Evolutionary conservation across 2,113 vertebrate genomes (phyloP).

Genomic region (Mus musculus): GRCm39 chr19:15324501-15325000

Average conservation of each 20-base stretch:
- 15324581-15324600: not conserved
- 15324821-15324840: not conserved
- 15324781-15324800: not conserved
- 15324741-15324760: not conserved
- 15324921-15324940: not conserved
- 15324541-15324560: not conserved
- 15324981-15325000: not conserved
- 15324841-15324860: not conserved
- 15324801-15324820: not conserved
- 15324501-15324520: not conserved
- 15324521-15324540: not conserved
- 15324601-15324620: not conserved
- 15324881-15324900: not conserved
- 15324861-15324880: not conserved
- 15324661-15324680: not conserved
- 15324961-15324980: not conserved
- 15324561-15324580: not conserved
- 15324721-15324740: not conserved
- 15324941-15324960: not conserved
- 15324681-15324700: not conserved
- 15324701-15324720: not conserved
- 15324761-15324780: conserved; percentile 19
- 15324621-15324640: not conserved
- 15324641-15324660: not conserved
- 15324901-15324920: not conserved